A percentile compares a stretch with the other conserved stretches of the same genome.
Conservation (phyloP, 1,140 invertebrate species). For the Zaprionus kolodkinae region DNA sequence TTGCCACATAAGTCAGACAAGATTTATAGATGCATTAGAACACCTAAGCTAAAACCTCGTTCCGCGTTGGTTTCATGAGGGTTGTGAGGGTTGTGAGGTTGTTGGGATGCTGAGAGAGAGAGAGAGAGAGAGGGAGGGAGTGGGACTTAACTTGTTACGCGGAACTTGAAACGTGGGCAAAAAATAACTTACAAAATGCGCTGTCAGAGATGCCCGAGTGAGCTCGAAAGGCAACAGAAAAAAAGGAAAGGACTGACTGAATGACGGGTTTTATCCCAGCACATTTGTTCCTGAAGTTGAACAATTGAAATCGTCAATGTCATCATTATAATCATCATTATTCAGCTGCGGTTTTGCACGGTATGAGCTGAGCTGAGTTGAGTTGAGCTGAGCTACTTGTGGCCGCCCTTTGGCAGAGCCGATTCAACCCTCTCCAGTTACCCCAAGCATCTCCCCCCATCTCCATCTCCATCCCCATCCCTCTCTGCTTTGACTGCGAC, state of each 20-base stretch:
- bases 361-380: conserved; percentile 21
- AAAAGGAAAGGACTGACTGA: no score
- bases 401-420: conserved; percentile 35
- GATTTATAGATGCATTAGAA: not conserved
- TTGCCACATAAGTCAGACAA: not conserved
- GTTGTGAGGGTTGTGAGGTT: not conserved
- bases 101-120: no score
- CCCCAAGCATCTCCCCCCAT: not conserved
- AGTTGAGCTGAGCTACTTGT: conserved; percentile 57
- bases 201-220: not conserved
- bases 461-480: no score
- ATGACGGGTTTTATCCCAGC: not conserved
- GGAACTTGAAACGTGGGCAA: not conserved
- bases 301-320: conserved; percentile 66
- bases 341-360: conserved; percentile 9
- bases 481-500: conserved; percentile 34
- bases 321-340: conserved; percentile 51
- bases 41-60: not conserved
- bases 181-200: not conserved
- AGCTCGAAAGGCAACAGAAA: not conserved
- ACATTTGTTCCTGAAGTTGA: not conserved
- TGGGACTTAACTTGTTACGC: not conserved
- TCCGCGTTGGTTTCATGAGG: not conserved
- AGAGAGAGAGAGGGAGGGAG: no score
- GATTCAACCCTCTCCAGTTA: not conserved